Evolutionary conservation across 2,888 invertebrate species (phyloP), one percentile per base, ranked within the genome.

Genomic region (Steromphala cineraria): DNA sequence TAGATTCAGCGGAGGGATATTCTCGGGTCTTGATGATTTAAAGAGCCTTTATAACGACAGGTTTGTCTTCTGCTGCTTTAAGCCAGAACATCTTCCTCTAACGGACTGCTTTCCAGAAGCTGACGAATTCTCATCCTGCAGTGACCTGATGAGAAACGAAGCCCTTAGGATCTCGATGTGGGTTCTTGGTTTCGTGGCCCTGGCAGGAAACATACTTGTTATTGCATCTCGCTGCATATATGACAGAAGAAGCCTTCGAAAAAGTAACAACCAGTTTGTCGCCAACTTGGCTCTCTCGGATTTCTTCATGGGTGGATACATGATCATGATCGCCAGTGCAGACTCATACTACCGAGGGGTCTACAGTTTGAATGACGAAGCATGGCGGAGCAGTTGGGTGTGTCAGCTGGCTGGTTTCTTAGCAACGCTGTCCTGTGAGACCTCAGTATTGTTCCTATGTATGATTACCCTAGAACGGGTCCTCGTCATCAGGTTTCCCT

Each of bases 381-480:
- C 82, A 8, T 90, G 90, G 90, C 82, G 85, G 46, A 80, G 81
- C 46, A 87, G 88, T n/a, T 21, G 21, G 2, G 74, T 78, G n/a
- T 90, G 90, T 78, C 79, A 83, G 19, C 8, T 87, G 67, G 87
- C 89, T 8, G 90, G 90, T 13, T 80, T 85, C 31, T 62, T 89
- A 52, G 83, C 88, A 0, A 83, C 86, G 5, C 19, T 89, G 31
- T 95, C 95, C 81, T 95, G 95, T 82, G 95, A 95, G 90, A 95
- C 95, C 2, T 95, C 95, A 0, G 95, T 95, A 1, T 90, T 95
- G 82, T 94, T 95, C 75, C 93, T 95, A 17, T 94, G 95, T 0
- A 87, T 95, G 82, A 95, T 95, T 79, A 95, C 95, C 0, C 94
- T 95, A 93, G 95, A 95, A 90, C 94, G 95, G 17, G 94, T 95